These are phyloP conservation scores for Halcyon senegalensis DNA, from an alignment of 2,113 vertebrate species.

Conservation along the genomic window DNA sequence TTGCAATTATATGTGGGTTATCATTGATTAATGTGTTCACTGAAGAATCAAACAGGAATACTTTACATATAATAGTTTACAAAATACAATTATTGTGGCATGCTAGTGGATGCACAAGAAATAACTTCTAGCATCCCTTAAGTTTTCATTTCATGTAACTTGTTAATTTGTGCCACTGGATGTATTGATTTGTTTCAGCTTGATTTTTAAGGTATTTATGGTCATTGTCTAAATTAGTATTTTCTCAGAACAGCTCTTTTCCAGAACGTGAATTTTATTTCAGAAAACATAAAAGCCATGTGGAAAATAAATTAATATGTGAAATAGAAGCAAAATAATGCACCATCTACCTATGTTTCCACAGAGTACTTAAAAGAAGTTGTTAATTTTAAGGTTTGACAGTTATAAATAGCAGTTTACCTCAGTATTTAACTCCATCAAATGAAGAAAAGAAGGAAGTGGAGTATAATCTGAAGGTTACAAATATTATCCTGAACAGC, in stretches of 20 bases:
- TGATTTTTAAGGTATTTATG: not conserved
- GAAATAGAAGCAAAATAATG: not conserved
- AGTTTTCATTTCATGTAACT: not conserved
- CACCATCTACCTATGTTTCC: not conserved
- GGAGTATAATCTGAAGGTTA: not conserved
- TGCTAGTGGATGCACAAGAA: not conserved
- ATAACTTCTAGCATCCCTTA: not conserved
- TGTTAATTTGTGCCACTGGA: not conserved
- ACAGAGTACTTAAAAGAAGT: not conserved
- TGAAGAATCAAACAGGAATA: not conserved
- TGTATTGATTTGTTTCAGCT: not conserved
- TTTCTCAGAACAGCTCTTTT: not conserved
- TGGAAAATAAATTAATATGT: not conserved
- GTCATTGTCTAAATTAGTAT: not conserved
- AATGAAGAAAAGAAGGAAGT: not conserved
- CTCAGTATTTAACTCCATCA: not conserved
- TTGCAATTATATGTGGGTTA: not conserved
- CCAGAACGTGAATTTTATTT: not conserved
- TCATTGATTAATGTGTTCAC: not conserved
- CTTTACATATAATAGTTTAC: not conserved
- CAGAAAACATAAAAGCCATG: not conserved
- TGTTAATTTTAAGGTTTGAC: not conserved
- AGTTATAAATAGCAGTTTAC: not conserved
- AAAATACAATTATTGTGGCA: not conserved
- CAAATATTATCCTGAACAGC: not conserved